Evolutionary conservation across 2,797 vertebrate species (phyloP), one percentile per base, ranked within the genome.

Genomic region (Balearica regulorum): DNA sequence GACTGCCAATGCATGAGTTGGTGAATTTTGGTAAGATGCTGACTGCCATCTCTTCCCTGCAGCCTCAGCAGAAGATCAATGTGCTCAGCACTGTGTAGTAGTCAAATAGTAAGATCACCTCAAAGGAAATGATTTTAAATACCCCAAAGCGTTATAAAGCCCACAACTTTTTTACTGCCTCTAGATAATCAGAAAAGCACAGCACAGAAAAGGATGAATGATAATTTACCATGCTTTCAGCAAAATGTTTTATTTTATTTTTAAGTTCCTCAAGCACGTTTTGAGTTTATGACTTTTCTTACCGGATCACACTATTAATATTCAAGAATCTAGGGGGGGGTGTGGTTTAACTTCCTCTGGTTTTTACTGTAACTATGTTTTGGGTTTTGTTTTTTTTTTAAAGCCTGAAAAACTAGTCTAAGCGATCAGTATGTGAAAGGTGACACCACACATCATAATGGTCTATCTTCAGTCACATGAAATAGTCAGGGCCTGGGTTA

Each of bases 401-500:
- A 92, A 93, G 79, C 86, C 64, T 94, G 90, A 94, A 96, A 96
- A 95, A 94, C 90, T 54, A 85, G 90, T 83, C 39, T 80, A 78
- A 90, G 83, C 0, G 0, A 83, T 89, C 75, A 69, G 64, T 37
- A 26, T 16, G 35, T 55, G 86, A 89, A 94, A 96, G 75, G 29
- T 71, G 83, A 95, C 75, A 92, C 80, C 68, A 44, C 24, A 25
- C 15, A 89, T 43, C 76, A 61, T 15, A 75, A 11, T 5, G 18
- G 71, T 46, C 83, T 82, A 69, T 35, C 80, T 86, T 80, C 81
- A 68, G 61, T 44, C 8, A 79, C 1, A 0, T 65, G 51, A 82
- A 94, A 39, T 12, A 91, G n/a, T 18, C 11, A 28, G 24, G n/a
- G 53, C 9, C 31, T 51, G 28, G 39, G 16, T 72, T 76, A 85